Evolutionary conservation across 1,140 invertebrate species (phyloP), one percentile per base, ranked within the genome.

Genomic region (Artemia franciscana): DNA sequence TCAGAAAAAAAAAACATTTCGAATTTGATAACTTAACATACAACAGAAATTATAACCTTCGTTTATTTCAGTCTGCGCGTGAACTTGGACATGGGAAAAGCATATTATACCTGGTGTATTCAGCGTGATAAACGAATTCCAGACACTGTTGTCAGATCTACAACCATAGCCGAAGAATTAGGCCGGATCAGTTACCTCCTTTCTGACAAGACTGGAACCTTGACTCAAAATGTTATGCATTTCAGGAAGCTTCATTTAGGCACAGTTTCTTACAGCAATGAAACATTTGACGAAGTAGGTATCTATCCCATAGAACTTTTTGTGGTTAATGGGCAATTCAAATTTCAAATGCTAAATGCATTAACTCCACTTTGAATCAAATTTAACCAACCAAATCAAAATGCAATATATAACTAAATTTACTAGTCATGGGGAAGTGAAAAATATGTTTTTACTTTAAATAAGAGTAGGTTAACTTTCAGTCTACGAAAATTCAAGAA

Each of bases 181-280:
- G 93, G 93, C 0, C 76, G 95, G 59, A 93, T 98, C 67, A 88
- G 86, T 1, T 98, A 97, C 74, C 76, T 98, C 57, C 73, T 98
- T 2, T 91, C 89, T 0, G 96, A 99, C 72, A 99, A 99, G 77
- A 99, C 95, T 0, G 96, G 95, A 4, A 99, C 96, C 0, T 75
- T 98, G 4, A 99, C 96, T 0, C 91, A 96, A 73, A 99, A 99
- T 75, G 92, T 94, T 71, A 99, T 98, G 96, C 84, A 94, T 2
- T 92, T 97, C 69, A 94, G 94, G 70, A 87, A 89, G 68, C 75
- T 98, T 4, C 91, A 95, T 72, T 72, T 96, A 1, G 91, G 90
- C 4, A 91, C 88, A 57, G 86, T 86, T 2, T 83, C 87, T 25
- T 95, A 88, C 72, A 81, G 85, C 28, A 79, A 83, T 59, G 88